Base-by-base conservation (phyloP, 1,140 invertebrate species). In the Aphelenchoides besseyi region DNA sequence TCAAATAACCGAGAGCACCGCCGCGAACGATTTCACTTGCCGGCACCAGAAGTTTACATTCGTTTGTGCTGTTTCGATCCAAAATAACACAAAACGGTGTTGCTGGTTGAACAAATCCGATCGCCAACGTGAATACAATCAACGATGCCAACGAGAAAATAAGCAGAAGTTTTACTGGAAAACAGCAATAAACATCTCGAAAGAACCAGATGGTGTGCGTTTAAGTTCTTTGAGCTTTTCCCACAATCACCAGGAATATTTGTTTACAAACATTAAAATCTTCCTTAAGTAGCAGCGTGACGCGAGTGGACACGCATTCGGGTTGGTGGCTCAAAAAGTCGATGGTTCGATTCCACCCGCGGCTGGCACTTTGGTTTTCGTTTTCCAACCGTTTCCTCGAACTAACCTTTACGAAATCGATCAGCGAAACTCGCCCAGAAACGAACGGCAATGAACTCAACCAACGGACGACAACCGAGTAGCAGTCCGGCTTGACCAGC, bases 401-500 rank as follows among this genome's bases (percentile, higher is more conserved):
- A 73, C 69, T 85, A 91, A 88, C 90, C 90, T 74, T 85, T 85
- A 68, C 82, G 80, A 72, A 85, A 86, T 59, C 81, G 79, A 85
- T 98, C 94, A 12, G 95, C 95, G 70, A 97, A 88, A 37, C 91
- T 92, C 2, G 93, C 93, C 95, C 95, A 98, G 84, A 98, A 97
- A 0, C 96, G 95, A 0, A 93, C 93, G 48, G 93, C 92, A n/a
- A 96, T 86, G 84, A 97, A 97, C 85, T 98, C 96, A 2, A 99
- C 91, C 79, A 99, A 94, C 0, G 96, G 95, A 73, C 96, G 89
- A 68, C 91, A 90, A 26, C 94, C 94, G 72, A 95, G 91, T 32
- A 85, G 70, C 37, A 84, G 53, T 3, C 86, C 0, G 94, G 89
- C 30, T 69, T 80, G 79, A 30, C 93, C 94, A 73, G 94, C 92